Percentiles rank a stretch among this genome's conserved stretches.
These are phyloP conservation scores for Rachycentron canadum DNA, from an alignment of 2,797 vertebrate genomes.

Conservation along the genomic window DNA sequence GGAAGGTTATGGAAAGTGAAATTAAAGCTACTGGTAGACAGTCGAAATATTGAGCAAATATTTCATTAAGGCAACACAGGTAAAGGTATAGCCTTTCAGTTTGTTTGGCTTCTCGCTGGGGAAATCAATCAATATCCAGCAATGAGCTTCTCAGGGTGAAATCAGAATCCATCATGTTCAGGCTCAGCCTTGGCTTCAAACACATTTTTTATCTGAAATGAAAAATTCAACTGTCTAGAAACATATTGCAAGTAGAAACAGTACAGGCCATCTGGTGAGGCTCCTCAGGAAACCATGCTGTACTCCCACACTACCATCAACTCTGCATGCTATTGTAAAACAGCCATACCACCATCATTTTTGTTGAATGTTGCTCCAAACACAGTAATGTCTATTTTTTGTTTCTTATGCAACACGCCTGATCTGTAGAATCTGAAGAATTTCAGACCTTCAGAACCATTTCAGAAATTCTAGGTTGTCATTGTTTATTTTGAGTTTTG, in stretches of 20 bases:
- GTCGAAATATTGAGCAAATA: constrained; percentile 67
- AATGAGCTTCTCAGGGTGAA: constrained; percentile 49
- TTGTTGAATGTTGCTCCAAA: background rate
- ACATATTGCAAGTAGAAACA: constrained; percentile 41
- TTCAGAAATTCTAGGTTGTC: background rate
- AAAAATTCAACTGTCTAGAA: constrained; percentile 39
- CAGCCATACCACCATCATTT: background rate
- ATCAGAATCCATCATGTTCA: constrained; percentile 46
- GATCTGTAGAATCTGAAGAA: background rate
- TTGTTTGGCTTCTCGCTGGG: constrained; percentile 44
- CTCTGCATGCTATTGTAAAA: constrained; percentile 33
- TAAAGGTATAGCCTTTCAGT: constrained; percentile 41
- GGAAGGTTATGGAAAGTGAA: constrained; percentile 36
- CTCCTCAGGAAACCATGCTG: constrained; percentile 52
- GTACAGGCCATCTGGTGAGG: constrained; percentile 67
- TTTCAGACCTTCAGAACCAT: no score
- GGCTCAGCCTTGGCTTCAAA: constrained; percentile 13
- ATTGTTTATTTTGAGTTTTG: background rate
- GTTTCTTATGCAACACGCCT: background rate
- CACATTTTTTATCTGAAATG: constrained; percentile 32
- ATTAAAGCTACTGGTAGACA: constrained; percentile 23
- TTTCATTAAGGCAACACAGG: constrained; percentile 63
- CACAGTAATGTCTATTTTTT: background rate
- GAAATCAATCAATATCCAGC: constrained; percentile 68
- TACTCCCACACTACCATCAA: constrained; percentile 61